Conservation (phyloP, 2,888 invertebrate genomes). For the Agrochola macilenta region DNA sequence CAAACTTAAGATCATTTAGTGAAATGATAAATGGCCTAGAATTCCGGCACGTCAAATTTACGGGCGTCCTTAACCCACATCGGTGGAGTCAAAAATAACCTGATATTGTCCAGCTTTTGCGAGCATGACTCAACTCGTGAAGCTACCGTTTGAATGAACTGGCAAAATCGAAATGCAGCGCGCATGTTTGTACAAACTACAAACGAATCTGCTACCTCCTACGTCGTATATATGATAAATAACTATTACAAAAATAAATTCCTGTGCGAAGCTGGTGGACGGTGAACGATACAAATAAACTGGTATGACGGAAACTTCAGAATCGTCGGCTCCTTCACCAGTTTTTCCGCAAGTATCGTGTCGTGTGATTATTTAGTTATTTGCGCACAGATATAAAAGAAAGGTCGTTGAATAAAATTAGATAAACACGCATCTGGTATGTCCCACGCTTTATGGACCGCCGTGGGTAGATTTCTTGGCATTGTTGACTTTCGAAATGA, state of each 20-base stretch:
- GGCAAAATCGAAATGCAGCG: conserved; percentile 52
- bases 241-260: conserved; percentile 61
- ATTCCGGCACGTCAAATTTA: conserved; percentile 58
- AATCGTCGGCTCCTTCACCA: conserved; percentile 21
- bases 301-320: conserved; percentile 64
- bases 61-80: conserved; percentile 71
- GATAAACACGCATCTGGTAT: conserved; percentile 51
- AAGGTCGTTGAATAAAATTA: conserved; percentile 62
- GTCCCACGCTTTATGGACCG: conserved; percentile 44
- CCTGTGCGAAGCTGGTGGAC: conserved; percentile 22
- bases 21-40: conserved; percentile 67
- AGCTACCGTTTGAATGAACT: conserved; percentile 66
- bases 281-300: conserved; percentile 59
- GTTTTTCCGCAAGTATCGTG: conserved; percentile 48
- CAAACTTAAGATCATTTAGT: conserved; percentile 62
- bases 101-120: conserved; percentile 68
- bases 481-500: conserved; percentile 62
- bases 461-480: conserved; percentile 56
- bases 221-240: conserved; percentile 56
- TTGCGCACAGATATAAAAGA: conserved; percentile 48
- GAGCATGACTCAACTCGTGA: conserved; percentile 64
- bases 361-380: conserved; percentile 50
- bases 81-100: conserved; percentile 53
- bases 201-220: conserved; percentile 51
- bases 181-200: conserved; percentile 37